phyloP scores from a whole-genome alignment of 2,888 invertebrate species.

The Podabrus alpinus region DNA sequence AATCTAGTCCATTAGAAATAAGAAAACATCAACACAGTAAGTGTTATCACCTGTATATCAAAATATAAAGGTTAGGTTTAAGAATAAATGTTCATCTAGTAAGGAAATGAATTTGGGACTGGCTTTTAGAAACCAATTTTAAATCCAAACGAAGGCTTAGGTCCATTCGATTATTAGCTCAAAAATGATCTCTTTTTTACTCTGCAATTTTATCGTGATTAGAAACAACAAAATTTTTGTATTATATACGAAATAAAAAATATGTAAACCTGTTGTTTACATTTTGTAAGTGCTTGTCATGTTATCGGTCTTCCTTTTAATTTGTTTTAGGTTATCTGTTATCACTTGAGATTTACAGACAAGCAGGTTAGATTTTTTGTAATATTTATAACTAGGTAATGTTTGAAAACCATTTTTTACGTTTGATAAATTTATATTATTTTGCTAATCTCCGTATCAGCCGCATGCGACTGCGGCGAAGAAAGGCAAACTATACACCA shows the following conservation, averaged over 20 bases:
- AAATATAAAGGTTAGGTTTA: no score
- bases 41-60: no score
- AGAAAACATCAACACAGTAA: background rate
- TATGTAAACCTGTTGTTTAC: background rate
- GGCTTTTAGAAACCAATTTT: no score
- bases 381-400: background rate
- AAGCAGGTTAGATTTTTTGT: background rate
- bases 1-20: background rate
- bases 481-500: no score
- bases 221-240: background rate
- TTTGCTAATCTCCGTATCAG: no score
- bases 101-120: no score
- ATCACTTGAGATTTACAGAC: background rate
- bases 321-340: background rate
- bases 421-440: background rate
- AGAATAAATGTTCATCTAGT: no score
- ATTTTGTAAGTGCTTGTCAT: background rate
- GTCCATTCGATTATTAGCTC: no score
- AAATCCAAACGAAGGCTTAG: no score
- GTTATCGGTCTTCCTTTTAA: background rate
- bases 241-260: background rate
- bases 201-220: background rate
- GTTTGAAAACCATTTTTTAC: background rate
- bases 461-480: no score
- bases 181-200: background rate